A percentile compares a stretch with the other conserved stretches of the same genome.
Evolutionary conservation across 2,113 vertebrate species (phyloP).

Genomic region (Tragelaphus strepsiceros): DNA sequence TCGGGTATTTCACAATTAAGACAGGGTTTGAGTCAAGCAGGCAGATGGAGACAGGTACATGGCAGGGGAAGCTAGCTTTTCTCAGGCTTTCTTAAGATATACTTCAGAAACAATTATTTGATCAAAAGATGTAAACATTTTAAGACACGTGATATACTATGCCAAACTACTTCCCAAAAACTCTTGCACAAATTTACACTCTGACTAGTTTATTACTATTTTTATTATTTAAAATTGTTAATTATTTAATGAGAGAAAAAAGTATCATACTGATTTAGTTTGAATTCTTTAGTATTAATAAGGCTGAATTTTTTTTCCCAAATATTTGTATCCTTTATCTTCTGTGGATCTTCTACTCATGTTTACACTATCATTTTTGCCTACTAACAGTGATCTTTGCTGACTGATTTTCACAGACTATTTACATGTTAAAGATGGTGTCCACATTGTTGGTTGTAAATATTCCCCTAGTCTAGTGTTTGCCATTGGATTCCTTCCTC

Average conservation of each 20-base stretch:
- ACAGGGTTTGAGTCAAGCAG: not conserved
- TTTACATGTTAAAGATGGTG: not conserved
- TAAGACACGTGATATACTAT: not conserved
- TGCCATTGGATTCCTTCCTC: not conserved
- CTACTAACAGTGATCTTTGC: not conserved
- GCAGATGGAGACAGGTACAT: no score
- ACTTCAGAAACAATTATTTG: not conserved
- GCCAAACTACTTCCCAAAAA: not conserved
- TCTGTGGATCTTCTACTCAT: not conserved
- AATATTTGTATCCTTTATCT: not conserved
- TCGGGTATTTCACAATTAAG: fast-evolving
- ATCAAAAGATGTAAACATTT: not conserved
- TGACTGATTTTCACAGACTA: not conserved
- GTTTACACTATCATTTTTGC: not conserved
- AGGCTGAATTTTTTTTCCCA: not conserved
- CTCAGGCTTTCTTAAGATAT: not conserved
- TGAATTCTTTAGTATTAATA: no score
- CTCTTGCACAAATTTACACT: not conserved
- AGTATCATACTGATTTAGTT: fast-evolving
- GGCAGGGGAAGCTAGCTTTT: not conserved
- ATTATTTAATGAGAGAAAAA: not conserved
- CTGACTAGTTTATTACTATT: not conserved
- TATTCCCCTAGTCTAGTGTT: not conserved
- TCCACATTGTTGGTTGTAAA: not conserved
- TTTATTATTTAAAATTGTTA: not conserved